Conservation (phyloP, 2,888 invertebrate genomes). For the Volucella inanis region DNA sequence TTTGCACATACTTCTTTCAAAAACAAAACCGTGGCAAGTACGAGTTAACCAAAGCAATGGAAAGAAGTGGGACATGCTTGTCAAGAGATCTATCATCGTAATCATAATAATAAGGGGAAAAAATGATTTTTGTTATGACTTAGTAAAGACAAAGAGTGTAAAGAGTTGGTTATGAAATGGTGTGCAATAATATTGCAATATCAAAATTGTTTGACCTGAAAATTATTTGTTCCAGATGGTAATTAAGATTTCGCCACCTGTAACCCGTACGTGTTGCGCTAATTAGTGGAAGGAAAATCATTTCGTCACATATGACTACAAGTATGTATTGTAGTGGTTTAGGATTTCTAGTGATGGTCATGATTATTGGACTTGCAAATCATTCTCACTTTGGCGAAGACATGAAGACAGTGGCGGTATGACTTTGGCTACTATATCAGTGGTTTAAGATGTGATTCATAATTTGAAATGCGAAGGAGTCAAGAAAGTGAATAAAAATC, state of each 20-base stretch:
- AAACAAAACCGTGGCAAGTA: background rate
- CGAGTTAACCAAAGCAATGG: background rate
- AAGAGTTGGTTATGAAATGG: conserved; percentile 34
- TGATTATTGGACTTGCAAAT: conserved; percentile 10
- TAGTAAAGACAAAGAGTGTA: background rate
- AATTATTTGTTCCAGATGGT: background rate
- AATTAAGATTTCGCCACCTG: too few relatives aligned
- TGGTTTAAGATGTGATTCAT: background rate
- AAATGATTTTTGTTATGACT: conserved; percentile 29
- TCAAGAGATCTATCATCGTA: background rate
- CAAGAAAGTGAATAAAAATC: conserved; percentile 31
- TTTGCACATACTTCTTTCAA: conserved; percentile 46
- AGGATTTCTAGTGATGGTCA: background rate
- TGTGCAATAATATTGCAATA: background rate
- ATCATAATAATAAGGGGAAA: background rate
- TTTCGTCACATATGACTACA: too few relatives aligned
- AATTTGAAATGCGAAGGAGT: conserved; percentile 26
- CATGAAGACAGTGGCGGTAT: background rate
- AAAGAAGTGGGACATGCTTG: conserved; percentile 20
- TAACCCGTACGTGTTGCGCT: background rate
- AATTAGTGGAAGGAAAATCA: background rate
- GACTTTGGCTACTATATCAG: conserved; percentile 22
- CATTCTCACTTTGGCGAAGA: background rate
- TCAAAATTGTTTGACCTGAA: conserved; percentile 26
- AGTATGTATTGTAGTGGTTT: background rate